Base-by-base conservation (phyloP, 2,888 invertebrate species). In the Automeris io region DNA sequence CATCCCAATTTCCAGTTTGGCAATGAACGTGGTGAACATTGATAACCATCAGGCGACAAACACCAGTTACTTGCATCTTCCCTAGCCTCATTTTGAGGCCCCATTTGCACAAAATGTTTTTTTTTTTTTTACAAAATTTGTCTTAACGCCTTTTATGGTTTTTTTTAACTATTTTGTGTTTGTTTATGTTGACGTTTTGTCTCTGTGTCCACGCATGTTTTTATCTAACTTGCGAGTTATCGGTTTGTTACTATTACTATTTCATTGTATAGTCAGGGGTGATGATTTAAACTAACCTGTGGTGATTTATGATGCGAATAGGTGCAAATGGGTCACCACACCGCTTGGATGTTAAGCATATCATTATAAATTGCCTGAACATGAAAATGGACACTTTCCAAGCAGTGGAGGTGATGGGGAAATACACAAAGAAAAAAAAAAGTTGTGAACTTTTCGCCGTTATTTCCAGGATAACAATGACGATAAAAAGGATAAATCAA, bases 401-500 rank as follows among this genome's bases (percentile, higher is more conserved):
- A 70, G 67, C 63, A 54, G 58, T 54, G 61, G 61, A 57, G 71
- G 78, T 76, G 78, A 69, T 81, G 83, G 85, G 82, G 83, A 58
- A 39, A 36, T 25, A 18, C 29, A 46, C 41, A 29, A 33, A 45
- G 50, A 65, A 49, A 62, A 57, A 61, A 65, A 49, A 62, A 57
- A 61, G 69, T 55, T 68, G 54, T 79, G 71, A 80, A 76, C 67
- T 42, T 55, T 61, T 59, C 43, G 54, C 49, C 37, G 52, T 65
- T 53, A 80, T 80, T 89, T 88, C 42, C 80, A 88, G 81, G 88
- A 87, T 23, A 66, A 61, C 43, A 58, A 59, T 59, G 88, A 89
- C 50, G 88, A 88, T 51, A 90, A 92, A 75, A 91, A 94, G 78
- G 91, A 91, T 47, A 90, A 89, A 54, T 78, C 85, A 13, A 92